Percentiles rank a stretch among this genome's conserved stretches.
Conservation (phyloP, 2,113 vertebrate genomes). For the Seriola quinqueradiata region DNA sequence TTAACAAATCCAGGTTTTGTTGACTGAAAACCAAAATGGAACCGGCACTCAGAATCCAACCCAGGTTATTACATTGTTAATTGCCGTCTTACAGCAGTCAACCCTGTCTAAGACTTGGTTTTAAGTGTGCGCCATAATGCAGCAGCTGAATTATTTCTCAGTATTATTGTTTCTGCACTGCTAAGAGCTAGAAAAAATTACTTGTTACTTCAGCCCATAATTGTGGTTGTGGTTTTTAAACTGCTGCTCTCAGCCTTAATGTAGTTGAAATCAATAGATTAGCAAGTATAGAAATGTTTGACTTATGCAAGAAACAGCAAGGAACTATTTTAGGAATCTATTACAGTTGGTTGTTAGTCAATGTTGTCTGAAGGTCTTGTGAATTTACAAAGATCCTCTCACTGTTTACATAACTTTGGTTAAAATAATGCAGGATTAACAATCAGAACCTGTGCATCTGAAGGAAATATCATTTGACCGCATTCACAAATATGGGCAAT, state of each 20-base stretch:
- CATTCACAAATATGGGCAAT: not conserved
- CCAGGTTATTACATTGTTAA: not conserved
- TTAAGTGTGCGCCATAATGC: not conserved
- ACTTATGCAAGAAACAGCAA: not conserved
- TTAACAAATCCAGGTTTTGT: not conserved
- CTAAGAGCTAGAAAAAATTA: constrained; percentile 7
- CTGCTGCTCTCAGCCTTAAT: not conserved
- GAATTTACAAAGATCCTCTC: not conserved
- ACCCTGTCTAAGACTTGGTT: not conserved
- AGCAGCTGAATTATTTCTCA: not conserved
- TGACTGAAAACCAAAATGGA: not conserved
- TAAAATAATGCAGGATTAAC: not conserved
- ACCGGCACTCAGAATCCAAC: not conserved
- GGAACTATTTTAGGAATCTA: not conserved
- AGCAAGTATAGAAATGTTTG: not conserved
- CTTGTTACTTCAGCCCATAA: not conserved
- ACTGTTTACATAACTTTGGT: not conserved
- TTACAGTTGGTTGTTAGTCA: too few species aligned
- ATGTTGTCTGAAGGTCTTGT: too few species aligned
- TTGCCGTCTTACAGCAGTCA: too few species aligned
- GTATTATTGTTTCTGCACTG: not conserved
- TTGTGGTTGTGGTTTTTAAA: not conserved
- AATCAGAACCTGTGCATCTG: not conserved
- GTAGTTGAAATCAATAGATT: not conserved
- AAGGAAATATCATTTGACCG: too few species aligned